Conservation (phyloP, 2,888 invertebrate genomes). For the Belgica antarctica region DNA sequence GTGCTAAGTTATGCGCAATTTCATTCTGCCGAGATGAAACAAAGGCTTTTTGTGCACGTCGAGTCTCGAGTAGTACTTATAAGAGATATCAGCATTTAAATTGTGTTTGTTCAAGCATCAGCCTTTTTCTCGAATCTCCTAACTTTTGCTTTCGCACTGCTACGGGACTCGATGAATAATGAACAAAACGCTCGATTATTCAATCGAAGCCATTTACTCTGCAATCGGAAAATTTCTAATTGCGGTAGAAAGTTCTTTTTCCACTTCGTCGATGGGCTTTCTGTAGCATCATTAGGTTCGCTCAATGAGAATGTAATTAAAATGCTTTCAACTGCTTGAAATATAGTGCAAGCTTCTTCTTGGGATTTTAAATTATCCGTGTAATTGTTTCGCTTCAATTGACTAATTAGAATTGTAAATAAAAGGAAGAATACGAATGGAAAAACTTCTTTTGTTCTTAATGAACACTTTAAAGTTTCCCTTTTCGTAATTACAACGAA, state of each 20-base stretch:
- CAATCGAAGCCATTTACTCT: neutral
- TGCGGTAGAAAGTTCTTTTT: slow-evolving; percentile 21
- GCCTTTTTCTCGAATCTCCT: too few species aligned
- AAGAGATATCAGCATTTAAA: neutral
- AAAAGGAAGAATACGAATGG: too few species aligned
- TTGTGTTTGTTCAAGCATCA: too few species aligned
- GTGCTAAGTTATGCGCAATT: neutral
- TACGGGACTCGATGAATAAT: neutral
- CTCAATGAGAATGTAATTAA: slow-evolving; percentile 20
- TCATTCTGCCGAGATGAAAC: neutral
- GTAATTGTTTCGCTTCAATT: slow-evolving; percentile 17
- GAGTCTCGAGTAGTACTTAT: neutral
- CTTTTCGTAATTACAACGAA: too few species aligned
- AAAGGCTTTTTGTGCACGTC: slow-evolving; percentile 2
- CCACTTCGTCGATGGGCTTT: neutral
- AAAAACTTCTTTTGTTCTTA: too few species aligned
- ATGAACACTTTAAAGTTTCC: too few species aligned
- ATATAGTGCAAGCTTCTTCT: neutral
- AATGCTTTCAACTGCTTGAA: slow-evolving; percentile 30
- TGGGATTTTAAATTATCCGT: neutral
- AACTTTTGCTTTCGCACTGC: neutral
- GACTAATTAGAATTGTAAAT: slow-evolving; percentile 18
- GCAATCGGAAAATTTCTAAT: slow-evolving; percentile 15
- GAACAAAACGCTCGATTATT: neutral
- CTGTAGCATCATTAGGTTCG: neutral